These are phyloP conservation scores for Lordiphosa mommai DNA, from an alignment of 1,140 invertebrate species.

Conservation along the genomic window DNA sequence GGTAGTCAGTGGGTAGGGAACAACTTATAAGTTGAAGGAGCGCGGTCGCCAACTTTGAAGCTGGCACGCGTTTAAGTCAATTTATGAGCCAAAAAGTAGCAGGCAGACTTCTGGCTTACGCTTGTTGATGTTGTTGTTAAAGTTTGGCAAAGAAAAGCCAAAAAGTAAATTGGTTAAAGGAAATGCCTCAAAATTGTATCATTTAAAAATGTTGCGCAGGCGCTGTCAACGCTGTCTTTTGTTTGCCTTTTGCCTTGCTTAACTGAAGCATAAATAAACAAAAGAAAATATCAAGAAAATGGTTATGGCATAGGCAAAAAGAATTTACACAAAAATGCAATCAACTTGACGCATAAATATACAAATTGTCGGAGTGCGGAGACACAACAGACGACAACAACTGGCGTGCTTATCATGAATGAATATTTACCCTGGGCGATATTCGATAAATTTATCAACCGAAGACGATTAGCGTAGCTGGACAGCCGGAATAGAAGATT, in stretches of 20 bases:
- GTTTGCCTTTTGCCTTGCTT: not conserved
- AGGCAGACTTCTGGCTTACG: not conserved
- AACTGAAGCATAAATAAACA: not conserved
- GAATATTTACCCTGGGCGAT: slow-evolving; percentile 6
- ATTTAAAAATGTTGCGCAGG: slow-evolving; percentile 6
- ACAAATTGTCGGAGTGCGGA: slow-evolving; percentile 7
- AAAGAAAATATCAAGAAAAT: not conserved
- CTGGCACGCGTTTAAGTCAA: slow-evolving; percentile 6
- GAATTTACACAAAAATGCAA: slow-evolving; percentile 12
- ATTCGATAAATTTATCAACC: slow-evolving; percentile 10
- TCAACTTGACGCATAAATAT: slow-evolving; percentile 7
- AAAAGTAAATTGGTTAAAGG: not conserved
- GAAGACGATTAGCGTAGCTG: slow-evolving; percentile 6
- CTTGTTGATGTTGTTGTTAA: no score
- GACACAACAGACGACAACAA: slow-evolving; percentile 5
- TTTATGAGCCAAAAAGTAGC: slow-evolving; percentile 6
- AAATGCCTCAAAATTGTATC: not conserved
- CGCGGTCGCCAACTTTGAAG: slow-evolving; percentile 2
- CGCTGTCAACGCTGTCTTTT: not conserved
- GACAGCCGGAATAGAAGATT: no score
- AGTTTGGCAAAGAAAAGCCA: not conserved
- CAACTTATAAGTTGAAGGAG: slow-evolving; percentile 11
- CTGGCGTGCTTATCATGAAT: slow-evolving; percentile 10
- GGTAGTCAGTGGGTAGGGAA: not conserved
- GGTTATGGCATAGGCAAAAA: slow-evolving; percentile 2